Percentiles rank a stretch among this genome's conserved stretches.
Evolutionary conservation across 2,888 invertebrate species (phyloP).

Genomic region (Panzeria rudis): DNA sequence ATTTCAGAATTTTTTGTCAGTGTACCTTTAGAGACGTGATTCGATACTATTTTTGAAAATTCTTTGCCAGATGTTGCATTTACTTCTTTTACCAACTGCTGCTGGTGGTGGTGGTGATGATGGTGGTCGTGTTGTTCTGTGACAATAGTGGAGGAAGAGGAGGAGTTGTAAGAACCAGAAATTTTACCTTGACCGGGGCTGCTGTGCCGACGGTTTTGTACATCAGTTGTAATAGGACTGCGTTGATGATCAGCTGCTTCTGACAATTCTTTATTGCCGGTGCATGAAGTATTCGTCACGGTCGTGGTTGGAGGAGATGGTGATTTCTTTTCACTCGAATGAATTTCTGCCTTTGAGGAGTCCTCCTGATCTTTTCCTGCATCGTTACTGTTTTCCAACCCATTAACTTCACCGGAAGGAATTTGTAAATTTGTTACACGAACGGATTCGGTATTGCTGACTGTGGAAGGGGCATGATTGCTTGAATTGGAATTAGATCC

Average conservation of each 20-base stretch:
- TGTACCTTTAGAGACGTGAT: conserved; percentile 43
- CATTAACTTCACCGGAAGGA: conserved; percentile 78
- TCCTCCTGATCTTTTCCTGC: conserved; percentile 76
- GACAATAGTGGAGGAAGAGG: conserved; percentile 42
- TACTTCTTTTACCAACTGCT: conserved; percentile 53
- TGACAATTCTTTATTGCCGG: conserved; percentile 49
- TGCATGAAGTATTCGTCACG: conserved; percentile 36
- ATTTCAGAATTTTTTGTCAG: conserved; percentile 64
- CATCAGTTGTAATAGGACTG: conserved; percentile 54
- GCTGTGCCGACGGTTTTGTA: conserved; percentile 61
- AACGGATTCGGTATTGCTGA: conserved; percentile 75
- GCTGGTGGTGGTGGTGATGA: conserved; percentile 8
- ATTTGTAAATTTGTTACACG: conserved; percentile 62
- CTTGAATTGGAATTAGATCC: conserved; percentile 83
- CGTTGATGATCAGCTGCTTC: conserved; percentile 51
- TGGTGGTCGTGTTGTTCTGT: conserved; percentile 39
- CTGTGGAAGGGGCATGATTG: conserved; percentile 79
- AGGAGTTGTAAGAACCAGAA: conserved; percentile 56
- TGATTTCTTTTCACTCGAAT: conserved; percentile 75
- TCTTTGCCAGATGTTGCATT: conserved; percentile 52
- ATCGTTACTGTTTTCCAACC: conserved; percentile 77
- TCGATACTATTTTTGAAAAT: conserved; percentile 49
- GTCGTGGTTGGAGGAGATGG: conserved; percentile 74
- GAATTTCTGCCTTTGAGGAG: conserved; percentile 72
- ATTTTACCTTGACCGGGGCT: conserved; percentile 69